These are phyloP conservation scores for Idaea aversata DNA, from an alignment of 2,888 invertebrate genomes.

Conservation along the genomic window DNA sequence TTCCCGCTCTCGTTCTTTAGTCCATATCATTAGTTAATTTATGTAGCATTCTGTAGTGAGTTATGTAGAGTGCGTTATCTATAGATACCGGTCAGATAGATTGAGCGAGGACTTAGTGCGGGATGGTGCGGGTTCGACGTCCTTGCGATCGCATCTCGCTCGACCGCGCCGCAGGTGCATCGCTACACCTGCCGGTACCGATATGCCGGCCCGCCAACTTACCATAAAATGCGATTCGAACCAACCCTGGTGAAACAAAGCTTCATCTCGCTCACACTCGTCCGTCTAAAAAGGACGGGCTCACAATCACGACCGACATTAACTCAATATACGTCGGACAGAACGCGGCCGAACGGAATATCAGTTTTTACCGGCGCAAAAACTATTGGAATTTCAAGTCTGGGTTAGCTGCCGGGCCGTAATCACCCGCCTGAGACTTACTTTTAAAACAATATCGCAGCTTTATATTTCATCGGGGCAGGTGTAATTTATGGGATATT, in stretches of 20 bases:
- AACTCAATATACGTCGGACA: constrained; percentile 73
- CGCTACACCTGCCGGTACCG: constrained; percentile 64
- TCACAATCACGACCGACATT: constrained; percentile 76
- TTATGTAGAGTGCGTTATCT: constrained; percentile 65
- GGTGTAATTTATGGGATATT: constrained; percentile 71
- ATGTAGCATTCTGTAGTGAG: constrained; percentile 62
- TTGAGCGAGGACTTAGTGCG: constrained; percentile 51
- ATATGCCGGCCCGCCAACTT: constrained; percentile 62
- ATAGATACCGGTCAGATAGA: constrained; percentile 20
- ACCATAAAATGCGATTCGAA: constrained; percentile 78
- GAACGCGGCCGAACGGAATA: constrained; percentile 74
- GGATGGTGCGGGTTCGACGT: constrained; percentile 62
- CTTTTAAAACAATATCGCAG: constrained; percentile 75
- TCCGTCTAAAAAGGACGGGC: constrained; percentile 47
- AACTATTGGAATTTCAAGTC: constrained; percentile 76
- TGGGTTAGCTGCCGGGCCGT: constrained; percentile 64
- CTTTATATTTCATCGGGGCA: constrained; percentile 70
- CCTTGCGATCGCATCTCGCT: constrained; percentile 71
- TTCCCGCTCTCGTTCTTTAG: constrained; percentile 49
- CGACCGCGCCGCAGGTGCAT: constrained; percentile 75
- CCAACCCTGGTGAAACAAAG: constrained; percentile 68
- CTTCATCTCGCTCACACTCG: constrained; percentile 57
- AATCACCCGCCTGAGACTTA: constrained; percentile 69
- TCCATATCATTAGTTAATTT: constrained; percentile 70
- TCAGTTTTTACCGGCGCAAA: constrained; percentile 77